Evolutionary conservation across 2,113 vertebrate species (phyloP).

Genomic region (Ictidomys tridecemlineatus): DNA sequence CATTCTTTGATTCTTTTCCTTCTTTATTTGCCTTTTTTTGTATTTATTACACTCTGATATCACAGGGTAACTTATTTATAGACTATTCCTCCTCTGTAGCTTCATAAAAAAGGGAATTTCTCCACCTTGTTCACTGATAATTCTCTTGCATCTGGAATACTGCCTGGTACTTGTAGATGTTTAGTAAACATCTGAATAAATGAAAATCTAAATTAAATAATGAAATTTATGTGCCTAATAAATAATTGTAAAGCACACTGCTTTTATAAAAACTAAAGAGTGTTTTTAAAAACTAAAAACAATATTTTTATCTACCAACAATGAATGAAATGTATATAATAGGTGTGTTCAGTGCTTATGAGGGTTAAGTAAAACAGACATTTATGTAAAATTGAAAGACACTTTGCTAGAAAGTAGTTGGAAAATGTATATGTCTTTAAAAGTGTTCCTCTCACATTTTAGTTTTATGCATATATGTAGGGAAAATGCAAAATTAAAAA

Average conservation of each 20-base stretch:
- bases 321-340: background rate
- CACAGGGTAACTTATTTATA: background rate
- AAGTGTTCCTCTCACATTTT: constrained; percentile 22
- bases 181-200: constrained; percentile 44
- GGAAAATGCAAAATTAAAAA: constrained; percentile 23
- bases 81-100: background rate
- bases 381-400: background rate
- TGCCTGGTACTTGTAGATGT: background rate
- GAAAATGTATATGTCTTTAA: background rate
- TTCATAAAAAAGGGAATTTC: background rate
- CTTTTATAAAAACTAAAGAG: background rate
- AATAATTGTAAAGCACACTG: background rate
- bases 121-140: background rate
- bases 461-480: background rate
- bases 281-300: background rate
- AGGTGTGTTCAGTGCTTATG: background rate
- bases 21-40: background rate
- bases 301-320: background rate
- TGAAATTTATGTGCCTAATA: background rate
- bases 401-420: background rate
- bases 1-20: background rate
- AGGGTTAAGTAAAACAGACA: background rate
- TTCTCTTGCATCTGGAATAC: background rate
- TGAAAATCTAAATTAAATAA: constrained; percentile 1
- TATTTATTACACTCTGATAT: background rate